phyloP scores from a whole-genome alignment of 92 coral and sea anemone genomes.

The Phenganax subtilis region DNA sequence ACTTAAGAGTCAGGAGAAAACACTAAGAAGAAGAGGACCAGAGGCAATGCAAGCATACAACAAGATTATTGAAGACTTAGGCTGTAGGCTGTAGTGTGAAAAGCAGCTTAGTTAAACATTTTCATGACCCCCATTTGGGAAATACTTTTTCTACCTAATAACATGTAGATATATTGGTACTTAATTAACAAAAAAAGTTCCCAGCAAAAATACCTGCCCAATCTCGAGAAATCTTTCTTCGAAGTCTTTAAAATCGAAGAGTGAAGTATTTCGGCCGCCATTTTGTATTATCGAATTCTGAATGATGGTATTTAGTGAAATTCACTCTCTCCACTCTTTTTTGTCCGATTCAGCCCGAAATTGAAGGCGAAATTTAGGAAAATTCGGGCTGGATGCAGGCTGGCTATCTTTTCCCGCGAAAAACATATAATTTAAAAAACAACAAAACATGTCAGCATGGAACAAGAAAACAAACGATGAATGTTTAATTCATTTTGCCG shows the following conservation, averaged over 20 bases:
- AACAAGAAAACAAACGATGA: not conserved
- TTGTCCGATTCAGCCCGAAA: not conserved
- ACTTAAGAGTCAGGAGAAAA: too few species aligned
- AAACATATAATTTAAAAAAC: not conserved
- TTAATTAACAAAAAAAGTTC: conserved; percentile 24
- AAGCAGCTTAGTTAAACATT: not conserved
- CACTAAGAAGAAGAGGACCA: too few species aligned
- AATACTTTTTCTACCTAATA: not conserved
- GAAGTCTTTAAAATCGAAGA: conserved; percentile 1
- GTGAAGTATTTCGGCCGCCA: conserved; percentile 20
- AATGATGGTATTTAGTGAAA: not conserved
- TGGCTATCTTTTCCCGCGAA: not conserved
- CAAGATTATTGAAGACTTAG: too few species aligned
- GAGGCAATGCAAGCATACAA: too few species aligned
- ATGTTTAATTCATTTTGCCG: not conserved
- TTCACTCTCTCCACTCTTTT: conserved; percentile 1
- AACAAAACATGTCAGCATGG: not conserved
- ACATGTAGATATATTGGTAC: not conserved
- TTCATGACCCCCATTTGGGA: conserved; percentile 27
- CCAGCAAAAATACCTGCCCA: conserved; percentile 24
- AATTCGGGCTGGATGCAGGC: conserved; percentile 6
- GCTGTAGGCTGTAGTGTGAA: conserved; percentile 14
- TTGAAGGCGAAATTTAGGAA: not conserved
- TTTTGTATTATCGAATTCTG: not conserved
- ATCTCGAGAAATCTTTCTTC: conserved; percentile 8